Evolutionary conservation across 2,113 vertebrate genomes (phyloP).

Genomic region (Myotis brandtii): DNA sequence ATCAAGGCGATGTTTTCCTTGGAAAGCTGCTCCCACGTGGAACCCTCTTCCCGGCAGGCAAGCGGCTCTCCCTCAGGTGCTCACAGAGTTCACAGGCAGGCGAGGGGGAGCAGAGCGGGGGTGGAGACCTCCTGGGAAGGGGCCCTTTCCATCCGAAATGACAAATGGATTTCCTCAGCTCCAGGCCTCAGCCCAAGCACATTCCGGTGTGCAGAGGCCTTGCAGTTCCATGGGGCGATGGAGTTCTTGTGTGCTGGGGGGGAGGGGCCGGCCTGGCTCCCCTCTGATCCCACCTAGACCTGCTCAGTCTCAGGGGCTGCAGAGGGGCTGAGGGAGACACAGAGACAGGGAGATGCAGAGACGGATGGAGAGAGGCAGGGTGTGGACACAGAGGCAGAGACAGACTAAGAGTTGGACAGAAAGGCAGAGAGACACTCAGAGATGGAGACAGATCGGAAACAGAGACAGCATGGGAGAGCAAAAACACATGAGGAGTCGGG

Average conservation of each 20-base stretch:
- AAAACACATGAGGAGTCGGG: not conserved
- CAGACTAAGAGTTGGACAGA: not conserved
- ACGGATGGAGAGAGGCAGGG: not conserved
- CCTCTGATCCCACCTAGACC: rapidly evolving
- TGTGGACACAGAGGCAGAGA: not conserved
- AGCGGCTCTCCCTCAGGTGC: conserved; percentile 87
- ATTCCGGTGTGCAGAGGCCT: rapidly evolving
- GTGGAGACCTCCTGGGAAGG: conserved; percentile 83
- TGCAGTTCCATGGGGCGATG: not conserved
- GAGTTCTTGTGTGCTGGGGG: not conserved
- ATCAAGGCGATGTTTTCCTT: conserved; percentile 89
- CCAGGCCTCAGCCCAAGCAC: not conserved
- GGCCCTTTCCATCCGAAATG: conserved; percentile 85
- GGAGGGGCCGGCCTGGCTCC: not conserved
- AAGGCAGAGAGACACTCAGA: not conserved
- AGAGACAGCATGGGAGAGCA: not conserved
- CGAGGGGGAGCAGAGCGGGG: conserved; percentile 71
- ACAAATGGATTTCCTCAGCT: conserved; percentile 82
- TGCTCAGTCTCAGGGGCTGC: not conserved
- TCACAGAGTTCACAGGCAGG: conserved; percentile 86
- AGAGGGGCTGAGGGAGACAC: not conserved
- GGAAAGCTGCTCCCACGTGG: conserved; percentile 85
- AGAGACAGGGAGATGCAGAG: not conserved
- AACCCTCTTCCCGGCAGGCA: conserved; percentile 87
- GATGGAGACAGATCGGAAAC: not conserved